Evolutionary conservation across 30 jellyfish, hydroid and myxozoan species (phyloP), one percentile per base, ranked within the genome.

Genomic region (Rhopilema esculentum): DNA sequence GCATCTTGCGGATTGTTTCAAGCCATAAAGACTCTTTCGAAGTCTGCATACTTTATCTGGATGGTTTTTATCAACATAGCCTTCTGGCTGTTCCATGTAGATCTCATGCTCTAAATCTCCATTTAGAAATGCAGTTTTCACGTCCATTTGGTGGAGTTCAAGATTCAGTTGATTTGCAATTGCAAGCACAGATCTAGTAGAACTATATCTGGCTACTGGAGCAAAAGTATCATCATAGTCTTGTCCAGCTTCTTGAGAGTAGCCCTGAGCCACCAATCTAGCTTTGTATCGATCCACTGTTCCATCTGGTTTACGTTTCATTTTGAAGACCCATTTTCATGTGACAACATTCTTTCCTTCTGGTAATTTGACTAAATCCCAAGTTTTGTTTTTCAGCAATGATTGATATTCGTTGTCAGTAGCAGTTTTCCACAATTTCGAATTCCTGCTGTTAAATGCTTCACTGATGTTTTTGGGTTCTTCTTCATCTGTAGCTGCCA

Each of bases 1-100:
- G 69, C 94, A 81, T 75, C 90, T 69, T 7, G 93, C 97, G 19
- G 97, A 72, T 64, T 89, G 90, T 51, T 89, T 82, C 63, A 89
- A 82, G 64, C 97, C 97, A 72, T 89, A 89, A 24, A 89, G 72
- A 57, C 94, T 89, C 80, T 75, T 82, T 30, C 65, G 26, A 30
- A 81, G 74, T 62, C 57, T 81, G 75, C 97, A 82, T 0, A 89
- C 94, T 40, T 4, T 71, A 61, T 82, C 30, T 25, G 97, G 87
- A 12, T 72, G 85, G 4, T 57, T 22, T 50, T 70, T 49, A 75
- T 74, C 91, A 7, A 66, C 82, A 68, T 69, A 81, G 31, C 97
- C 93, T 22, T 89, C 90, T 25, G 93, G 93, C 40, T 89, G 97
- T 75, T 64, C 79, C 90, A 89, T 72, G 83, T 70, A 89, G 8